Evolutionary conservation across 2,888 invertebrate genomes (phyloP).

Genomic region (Selenia dentaria): DNA sequence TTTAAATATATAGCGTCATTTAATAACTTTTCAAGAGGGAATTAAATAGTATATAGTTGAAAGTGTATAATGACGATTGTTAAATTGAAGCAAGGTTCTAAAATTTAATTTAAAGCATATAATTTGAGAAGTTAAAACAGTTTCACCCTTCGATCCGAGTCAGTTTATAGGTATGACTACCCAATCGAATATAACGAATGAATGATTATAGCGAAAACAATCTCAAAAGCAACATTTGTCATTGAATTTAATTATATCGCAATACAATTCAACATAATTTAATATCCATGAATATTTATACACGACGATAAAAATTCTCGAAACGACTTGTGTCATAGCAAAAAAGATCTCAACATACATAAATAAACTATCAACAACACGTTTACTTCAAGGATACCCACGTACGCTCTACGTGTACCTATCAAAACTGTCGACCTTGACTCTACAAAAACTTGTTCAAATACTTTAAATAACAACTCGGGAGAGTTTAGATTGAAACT

Average conservation of each 20-base stretch:
- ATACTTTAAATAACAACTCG: slow-evolving; percentile 36
- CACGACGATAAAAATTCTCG: slow-evolving; percentile 22
- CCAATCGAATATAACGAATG: background rate
- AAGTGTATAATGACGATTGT: no score
- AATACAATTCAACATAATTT: slow-evolving; percentile 16
- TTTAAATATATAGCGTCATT: no score
- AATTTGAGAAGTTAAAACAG: no score
- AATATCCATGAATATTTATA: slow-evolving; percentile 25
- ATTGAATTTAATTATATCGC: slow-evolving; percentile 17
- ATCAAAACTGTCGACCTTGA: slow-evolving; percentile 44
- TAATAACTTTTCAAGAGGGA: no score
- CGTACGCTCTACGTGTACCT: slow-evolving; percentile 31
- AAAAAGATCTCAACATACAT: slow-evolving; percentile 28
- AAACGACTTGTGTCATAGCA: slow-evolving; percentile 24
- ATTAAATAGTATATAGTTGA: no score
- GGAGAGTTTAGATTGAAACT: slow-evolving; percentile 35
- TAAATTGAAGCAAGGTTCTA: no score
- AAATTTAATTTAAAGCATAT: no score
- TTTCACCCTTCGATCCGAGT: no score
- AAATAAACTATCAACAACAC: slow-evolving; percentile 33
- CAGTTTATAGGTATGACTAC: no score
- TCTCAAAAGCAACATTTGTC: slow-evolving; percentile 3
- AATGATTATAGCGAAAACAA: slow-evolving; percentile 4
- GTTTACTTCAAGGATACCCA: slow-evolving; percentile 36
- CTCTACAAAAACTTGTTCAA: slow-evolving; percentile 47